phyloP scores from a whole-genome alignment of 2,113 vertebrate species.

The Lamprotornis superbus region DNA sequence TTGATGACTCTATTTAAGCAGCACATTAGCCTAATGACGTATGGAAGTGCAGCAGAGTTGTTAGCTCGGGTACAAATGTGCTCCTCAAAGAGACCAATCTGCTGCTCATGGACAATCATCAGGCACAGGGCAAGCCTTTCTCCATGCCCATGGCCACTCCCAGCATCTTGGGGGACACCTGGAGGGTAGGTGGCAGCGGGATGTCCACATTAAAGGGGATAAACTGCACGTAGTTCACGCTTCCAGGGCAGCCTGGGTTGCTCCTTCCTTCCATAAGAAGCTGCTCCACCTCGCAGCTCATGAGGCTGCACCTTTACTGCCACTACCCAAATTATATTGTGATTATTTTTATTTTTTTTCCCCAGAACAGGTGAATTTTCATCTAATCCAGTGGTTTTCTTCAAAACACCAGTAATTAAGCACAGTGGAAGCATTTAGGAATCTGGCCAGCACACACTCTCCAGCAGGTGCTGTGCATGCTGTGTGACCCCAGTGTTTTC shows the following conservation, averaged over 20 bases:
- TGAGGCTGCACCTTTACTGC: background rate
- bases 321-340: background rate
- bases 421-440: background rate
- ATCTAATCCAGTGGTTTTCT: background rate
- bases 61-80: background rate
- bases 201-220: background rate
- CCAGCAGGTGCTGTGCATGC: background rate
- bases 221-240: accelerated
- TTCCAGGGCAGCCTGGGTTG: accelerated
- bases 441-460: background rate
- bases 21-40: constrained; percentile 58
- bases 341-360: background rate
- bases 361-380: background rate
- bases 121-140: background rate
- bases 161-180: background rate
- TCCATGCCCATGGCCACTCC: accelerated
- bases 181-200: background rate
- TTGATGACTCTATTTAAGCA: constrained; percentile 50
- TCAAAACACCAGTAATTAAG: background rate
- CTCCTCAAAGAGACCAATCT: background rate
- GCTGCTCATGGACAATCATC: background rate
- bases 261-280: background rate
- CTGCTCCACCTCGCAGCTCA: background rate
- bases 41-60: background rate
- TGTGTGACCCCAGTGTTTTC: background rate